Evolutionary conservation across 2,888 invertebrate genomes (phyloP).

Genomic region (Sthenelais limicola): DNA sequence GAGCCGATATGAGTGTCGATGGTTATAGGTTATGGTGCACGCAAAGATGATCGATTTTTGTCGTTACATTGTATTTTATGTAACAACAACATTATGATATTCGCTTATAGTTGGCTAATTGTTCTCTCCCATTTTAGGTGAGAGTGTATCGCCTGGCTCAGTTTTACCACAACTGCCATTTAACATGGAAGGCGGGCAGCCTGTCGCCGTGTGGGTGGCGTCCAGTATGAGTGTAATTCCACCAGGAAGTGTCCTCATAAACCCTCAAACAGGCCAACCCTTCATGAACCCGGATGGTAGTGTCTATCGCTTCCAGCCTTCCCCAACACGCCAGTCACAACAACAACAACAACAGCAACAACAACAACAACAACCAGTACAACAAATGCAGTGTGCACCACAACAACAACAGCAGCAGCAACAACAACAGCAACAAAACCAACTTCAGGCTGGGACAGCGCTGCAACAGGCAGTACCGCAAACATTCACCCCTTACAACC

Average conservation of each 20-base stretch:
- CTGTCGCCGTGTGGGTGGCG: constrained; percentile 81
- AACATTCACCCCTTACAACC: constrained; percentile 13
- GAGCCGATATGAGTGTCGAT: constrained; percentile 24
- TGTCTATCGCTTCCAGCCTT: constrained; percentile 84
- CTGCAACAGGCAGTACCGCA: background rate
- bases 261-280: constrained; percentile 80
- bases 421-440: background rate
- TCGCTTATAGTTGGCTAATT: background rate
- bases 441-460: background rate
- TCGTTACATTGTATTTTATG: background rate
- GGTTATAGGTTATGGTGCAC: background rate
- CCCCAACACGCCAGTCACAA: background rate
- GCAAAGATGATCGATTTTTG: background rate
- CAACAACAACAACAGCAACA: constrained; percentile 12
- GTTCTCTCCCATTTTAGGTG: background rate
- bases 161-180: constrained; percentile 45
- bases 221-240: constrained; percentile 89
- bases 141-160: constrained; percentile 4
- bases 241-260: constrained; percentile 89
- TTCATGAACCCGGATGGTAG: constrained; percentile 84
- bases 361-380: constrained; percentile 7
- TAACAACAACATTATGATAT: background rate
- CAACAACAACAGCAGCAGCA: background rate
- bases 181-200: constrained; percentile 48
- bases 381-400: background rate